Evolutionary conservation across 2,888 invertebrate genomes (phyloP), one percentile per base, ranked within the genome.

Genomic region (Sepioteuthis lessoniana): DNA sequence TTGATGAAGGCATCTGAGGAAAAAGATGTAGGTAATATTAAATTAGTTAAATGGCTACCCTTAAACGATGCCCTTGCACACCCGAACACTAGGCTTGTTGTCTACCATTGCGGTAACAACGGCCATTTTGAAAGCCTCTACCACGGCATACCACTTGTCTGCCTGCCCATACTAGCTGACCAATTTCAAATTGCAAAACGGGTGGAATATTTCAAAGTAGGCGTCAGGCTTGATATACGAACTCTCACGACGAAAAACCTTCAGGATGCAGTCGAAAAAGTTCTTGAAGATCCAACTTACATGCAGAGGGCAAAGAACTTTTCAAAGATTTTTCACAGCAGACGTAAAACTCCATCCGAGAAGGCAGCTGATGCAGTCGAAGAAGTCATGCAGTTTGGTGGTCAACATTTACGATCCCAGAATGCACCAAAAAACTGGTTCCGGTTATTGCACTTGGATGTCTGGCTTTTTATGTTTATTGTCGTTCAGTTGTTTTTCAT

Each of bases 61-160:
- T 95, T 95, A 90, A 95, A 96, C 93, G 96, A 96, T 92, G 91
- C 96, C 25, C 93, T 95, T 25, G 95, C 94, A 46, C 95, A 96
- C 90, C 94, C 91, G 4, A 95, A 95, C 28, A 94, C 94, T 13
- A 95, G 94, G 91, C 94, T 96, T 5, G 95, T 96, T 91, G 94
- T 96, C 37, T 95, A 95, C 13, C 96, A 96, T 93, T 95, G 95
- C 47, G 96, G 96, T 19, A 95, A 94, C 47, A 96, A 95, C 93
- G 95, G 95, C 35, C 95, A 95, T 90, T 96, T 95, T 94, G 96
- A 96, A 94, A 95, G 94, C 0, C 93, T 96, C 16, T 96, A 95
- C 94, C 95, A 96, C 60, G 96, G 94, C 19, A 95, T 96, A 25
- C 96, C 96, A 0, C 94, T 96, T 93, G 93, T 96, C 1, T 95